Evolutionary conservation across 1,140 invertebrate species (phyloP).

Genomic region (Caenorhabditis inopinata): DNA sequence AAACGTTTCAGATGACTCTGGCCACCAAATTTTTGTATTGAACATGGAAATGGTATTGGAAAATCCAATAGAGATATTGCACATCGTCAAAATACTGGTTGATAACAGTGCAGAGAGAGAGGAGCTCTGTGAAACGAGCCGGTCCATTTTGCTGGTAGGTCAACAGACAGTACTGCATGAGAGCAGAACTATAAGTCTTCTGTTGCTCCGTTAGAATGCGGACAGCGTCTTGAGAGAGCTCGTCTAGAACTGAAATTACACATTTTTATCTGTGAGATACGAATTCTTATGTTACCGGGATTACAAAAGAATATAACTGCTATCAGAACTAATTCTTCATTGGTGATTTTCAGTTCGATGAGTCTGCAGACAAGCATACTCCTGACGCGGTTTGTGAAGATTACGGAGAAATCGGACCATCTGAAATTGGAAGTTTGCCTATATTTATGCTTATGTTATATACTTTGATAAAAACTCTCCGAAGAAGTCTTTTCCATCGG

Average conservation of each 20-base stretch:
- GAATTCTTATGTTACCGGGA: background rate
- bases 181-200: background rate
- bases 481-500: conserved; percentile 15
- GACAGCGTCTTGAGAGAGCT: background rate
- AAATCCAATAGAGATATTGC: background rate
- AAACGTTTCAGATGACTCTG: background rate
- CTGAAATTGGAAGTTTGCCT: background rate
- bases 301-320: background rate
- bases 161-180: background rate
- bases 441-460: background rate
- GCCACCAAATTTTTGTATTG: background rate
- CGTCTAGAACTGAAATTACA: background rate
- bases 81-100: conserved; percentile 12
- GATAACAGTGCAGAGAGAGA: background rate
- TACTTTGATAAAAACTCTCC: conserved; percentile 1
- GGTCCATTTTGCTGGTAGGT: conserved; percentile 1
- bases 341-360: background rate
- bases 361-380: background rate
- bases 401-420: background rate
- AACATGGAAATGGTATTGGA: conserved; percentile 6
- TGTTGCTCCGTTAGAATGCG: background rate
- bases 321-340: conserved; percentile 2
- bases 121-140: background rate
- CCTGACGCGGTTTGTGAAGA: background rate
- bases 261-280: background rate